Base-by-base conservation (phyloP, 2,113 vertebrate genomes). In the Sander vitreus region DNA sequence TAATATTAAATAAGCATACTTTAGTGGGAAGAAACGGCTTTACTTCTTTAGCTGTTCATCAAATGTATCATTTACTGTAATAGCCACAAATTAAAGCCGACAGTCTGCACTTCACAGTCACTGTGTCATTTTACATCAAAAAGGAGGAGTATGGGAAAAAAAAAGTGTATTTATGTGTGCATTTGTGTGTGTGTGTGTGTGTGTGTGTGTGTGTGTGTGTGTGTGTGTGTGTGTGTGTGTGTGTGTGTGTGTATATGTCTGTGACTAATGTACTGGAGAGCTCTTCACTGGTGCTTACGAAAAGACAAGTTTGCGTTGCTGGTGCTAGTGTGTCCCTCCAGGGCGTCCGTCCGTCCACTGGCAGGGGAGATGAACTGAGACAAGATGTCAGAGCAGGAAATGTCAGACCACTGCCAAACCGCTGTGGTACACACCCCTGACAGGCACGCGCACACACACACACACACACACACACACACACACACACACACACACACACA, bases 371-470 rank as follows among this genome's bases (percentile, higher is more conserved):
- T 94, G 93, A 94, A 94, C 92, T 93, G 90, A 93, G 93, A 93
- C 93, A 94, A 92, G 93, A 94, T 94, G 93, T 93, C 93, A 94
- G 93, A 91, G 93, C 90, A 92, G 90, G 86, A 93, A 92, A 93
- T 94, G 93, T 94, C 93, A 94, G 91, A 86, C 75, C 75, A 87
- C 90, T 92, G 92, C 93, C 93, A 94, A 92, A 94, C 76, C 76
- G 64, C 84, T 85, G 85, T 19, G 74, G 87, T 89, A 68, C 89
- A 89, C 91, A 88, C 70, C 86, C 88, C 92, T 91, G 86, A 91
- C 69, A 91, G 90, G 81, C 86, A 91, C 73, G 76, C 72, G 73
- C 73, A 73, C 80, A 77, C 57, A 76, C 67, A 76, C 59, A 76
- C 65, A 76, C 80, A 77, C 74, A 80, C 78, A 66, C 81, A 86